Conservation (phyloP, 2,888 invertebrate genomes). For the Polietes domitor region DNA sequence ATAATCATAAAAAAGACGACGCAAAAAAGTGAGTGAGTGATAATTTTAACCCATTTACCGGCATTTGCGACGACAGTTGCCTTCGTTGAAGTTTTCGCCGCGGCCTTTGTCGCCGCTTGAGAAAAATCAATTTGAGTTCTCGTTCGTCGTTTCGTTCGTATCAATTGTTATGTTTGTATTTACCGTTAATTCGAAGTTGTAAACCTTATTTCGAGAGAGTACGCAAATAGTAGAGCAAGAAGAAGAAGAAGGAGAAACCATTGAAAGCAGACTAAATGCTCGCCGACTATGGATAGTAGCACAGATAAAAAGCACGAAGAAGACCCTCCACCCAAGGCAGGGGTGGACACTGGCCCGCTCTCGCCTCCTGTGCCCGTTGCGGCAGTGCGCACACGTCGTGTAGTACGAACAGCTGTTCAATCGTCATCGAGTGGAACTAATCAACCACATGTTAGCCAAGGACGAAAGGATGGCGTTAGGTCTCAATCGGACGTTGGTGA, state of each 20-base stretch:
- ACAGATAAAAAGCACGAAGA: conserved; percentile 72
- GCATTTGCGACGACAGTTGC: conserved; percentile 24
- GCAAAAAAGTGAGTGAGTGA: conserved; percentile 18
- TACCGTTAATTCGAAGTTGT: conserved; percentile 33
- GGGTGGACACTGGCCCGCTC: conserved; percentile 54
- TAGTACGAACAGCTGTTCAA: conserved; percentile 71
- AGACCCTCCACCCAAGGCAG: conserved; percentile 74
- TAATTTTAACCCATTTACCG: conserved; percentile 44
- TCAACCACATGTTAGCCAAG: conserved; percentile 61
- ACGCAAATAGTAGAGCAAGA: background rate
- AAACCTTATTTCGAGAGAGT: conserved; percentile 3
- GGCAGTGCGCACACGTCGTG: conserved; percentile 74
- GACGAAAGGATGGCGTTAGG: conserved; percentile 56
- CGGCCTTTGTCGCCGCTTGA: conserved; percentile 69
- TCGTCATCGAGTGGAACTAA: conserved; percentile 42
- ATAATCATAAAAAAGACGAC: background rate
- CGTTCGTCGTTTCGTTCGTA: conserved; percentile 20
- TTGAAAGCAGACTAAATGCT: conserved; percentile 58
- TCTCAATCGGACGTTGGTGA: background rate
- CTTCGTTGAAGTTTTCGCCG: conserved; percentile 31
- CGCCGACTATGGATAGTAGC: conserved; percentile 76
- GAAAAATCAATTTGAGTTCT: conserved; percentile 76
- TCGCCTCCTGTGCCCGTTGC: conserved; percentile 71
- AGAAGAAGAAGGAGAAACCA: background rate
- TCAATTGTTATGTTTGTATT: conserved; percentile 16